phyloP scores from a whole-genome alignment of 2,113 vertebrate species.

The Alethe diademata region DNA sequence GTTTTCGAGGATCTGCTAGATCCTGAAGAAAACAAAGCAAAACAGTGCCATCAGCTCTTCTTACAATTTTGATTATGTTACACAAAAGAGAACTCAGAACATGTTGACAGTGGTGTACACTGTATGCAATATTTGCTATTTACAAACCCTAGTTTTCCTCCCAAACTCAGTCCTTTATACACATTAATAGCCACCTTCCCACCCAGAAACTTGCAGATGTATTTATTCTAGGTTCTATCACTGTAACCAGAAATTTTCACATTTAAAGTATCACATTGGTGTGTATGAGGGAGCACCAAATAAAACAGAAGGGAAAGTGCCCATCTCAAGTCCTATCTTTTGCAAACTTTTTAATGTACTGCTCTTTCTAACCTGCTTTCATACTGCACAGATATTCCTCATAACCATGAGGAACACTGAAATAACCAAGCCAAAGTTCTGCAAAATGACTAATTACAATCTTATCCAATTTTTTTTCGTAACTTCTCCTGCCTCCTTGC shows the following conservation, averaged over 20 bases:
- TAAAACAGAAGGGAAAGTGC: not conserved
- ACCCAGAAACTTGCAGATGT: not conserved
- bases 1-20: constrained; percentile 71
- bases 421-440: not conserved
- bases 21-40: constrained; percentile 63
- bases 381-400: not conserved
- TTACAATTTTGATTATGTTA: not conserved
- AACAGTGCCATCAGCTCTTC: not conserved
- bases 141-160: not conserved
- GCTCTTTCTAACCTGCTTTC: not conserved
- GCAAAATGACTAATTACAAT: not conserved
- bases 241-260: not conserved
- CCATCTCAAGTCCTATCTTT: not conserved
- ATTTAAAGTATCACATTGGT: not conserved
- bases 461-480: not conserved
- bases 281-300: not conserved
- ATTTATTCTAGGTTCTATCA: not conserved
- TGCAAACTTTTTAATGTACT: not conserved
- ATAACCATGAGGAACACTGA: not conserved
- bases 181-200: not conserved
- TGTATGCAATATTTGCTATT: not conserved
- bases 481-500: not conserved
- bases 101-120: not conserved
- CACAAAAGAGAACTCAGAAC: not conserved
- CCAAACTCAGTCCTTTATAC: not conserved